These are phyloP conservation scores for Episyrphus balteatus DNA, from an alignment of 1,140 invertebrate genomes.

Conservation along the genomic window DNA sequence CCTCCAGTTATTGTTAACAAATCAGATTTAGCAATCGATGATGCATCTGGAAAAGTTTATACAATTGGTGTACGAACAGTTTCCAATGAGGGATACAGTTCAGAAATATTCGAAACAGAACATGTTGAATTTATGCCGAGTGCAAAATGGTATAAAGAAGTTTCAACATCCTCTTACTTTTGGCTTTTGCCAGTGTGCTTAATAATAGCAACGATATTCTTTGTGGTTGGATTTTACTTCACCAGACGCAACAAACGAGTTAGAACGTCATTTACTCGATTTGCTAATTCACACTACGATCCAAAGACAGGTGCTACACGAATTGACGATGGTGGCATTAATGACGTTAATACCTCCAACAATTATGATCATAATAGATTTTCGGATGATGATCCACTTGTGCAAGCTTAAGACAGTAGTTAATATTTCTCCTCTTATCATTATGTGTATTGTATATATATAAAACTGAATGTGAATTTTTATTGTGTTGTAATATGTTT, in stretches of 20 bases:
- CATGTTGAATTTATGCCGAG: slow-evolving; percentile 1
- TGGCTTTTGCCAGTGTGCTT: slow-evolving; percentile 32
- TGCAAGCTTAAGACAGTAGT: slow-evolving; percentile 26
- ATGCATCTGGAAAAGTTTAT: slow-evolving; percentile 1
- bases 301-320: slow-evolving; percentile 73
- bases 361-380: slow-evolving; percentile 66
- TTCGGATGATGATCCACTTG: slow-evolving; percentile 86
- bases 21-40: not conserved
- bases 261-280: slow-evolving; percentile 65
- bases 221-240: slow-evolving; percentile 51
- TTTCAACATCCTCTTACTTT: not conserved
- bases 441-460: too few species aligned
- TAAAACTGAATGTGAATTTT: too few species aligned
- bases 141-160: slow-evolving; percentile 26
- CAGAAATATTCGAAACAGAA: slow-evolving; percentile 5
- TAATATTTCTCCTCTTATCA: too few species aligned
- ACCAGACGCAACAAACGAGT: slow-evolving; percentile 60
- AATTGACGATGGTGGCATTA: slow-evolving; percentile 66
- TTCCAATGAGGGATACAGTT: slow-evolving; percentile 1
- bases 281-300: slow-evolving; percentile 79
- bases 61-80: slow-evolving; percentile 5
- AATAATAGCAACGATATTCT: slow-evolving; percentile 46
- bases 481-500: too few species aligned
- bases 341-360: slow-evolving; percentile 55
- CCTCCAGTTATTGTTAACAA: slow-evolving; percentile 5